Evolutionary conservation across 2,797 vertebrate genomes (phyloP), one percentile per base, ranked within the genome.

Genomic region (Danio kyathit): DNA sequence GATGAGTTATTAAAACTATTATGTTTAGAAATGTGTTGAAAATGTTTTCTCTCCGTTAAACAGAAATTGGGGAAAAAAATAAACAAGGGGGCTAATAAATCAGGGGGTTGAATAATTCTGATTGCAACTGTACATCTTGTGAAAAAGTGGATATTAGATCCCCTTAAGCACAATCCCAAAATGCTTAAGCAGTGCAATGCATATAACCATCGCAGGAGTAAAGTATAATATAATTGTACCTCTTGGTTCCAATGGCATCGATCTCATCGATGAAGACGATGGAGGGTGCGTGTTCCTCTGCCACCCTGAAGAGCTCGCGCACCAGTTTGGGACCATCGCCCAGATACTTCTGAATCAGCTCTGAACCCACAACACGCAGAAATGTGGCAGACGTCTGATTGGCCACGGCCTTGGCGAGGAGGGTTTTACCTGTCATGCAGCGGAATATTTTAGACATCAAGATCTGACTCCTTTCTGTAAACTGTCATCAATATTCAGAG

Each of bases 211-310:
- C n/a, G n/a, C n/a, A n/a, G n/a, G n/a, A n/a, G n/a, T n/a, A n/a
- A n/a, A n/a, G n/a, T n/a, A n/a, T n/a, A n/a, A n/a, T n/a, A n/a
- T n/a, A n/a, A n/a, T n/a, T n/a, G 5, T 5, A 98, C 97, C 97
- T 96, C 89, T 98, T 99, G 0, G 97, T 98, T 2, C 98, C 98
- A 17, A 99, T 99, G 85, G 98, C 96, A 5, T 99, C 98, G 0
- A 99, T 99, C 87, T 99, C 97, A 5, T 99, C 97, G 0, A 99
- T 98, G 89, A 99, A 99, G 87, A 99, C 97, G 1, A 99, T 99
- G 7, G 97, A 99, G 0, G 97, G 97, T 0, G 97, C 96, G 0
- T 99, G 96, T 67, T 98, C 97, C 83, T 99, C 97, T 0, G 98
- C 97, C 74, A 98, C 97, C 17, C 97, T 92, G 88, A 99, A 99